A percentile compares a stretch with the other conserved stretches of the same genome.
Conservation (phyloP, 2,888 invertebrate genomes). For the Atrina japonica region DNA sequence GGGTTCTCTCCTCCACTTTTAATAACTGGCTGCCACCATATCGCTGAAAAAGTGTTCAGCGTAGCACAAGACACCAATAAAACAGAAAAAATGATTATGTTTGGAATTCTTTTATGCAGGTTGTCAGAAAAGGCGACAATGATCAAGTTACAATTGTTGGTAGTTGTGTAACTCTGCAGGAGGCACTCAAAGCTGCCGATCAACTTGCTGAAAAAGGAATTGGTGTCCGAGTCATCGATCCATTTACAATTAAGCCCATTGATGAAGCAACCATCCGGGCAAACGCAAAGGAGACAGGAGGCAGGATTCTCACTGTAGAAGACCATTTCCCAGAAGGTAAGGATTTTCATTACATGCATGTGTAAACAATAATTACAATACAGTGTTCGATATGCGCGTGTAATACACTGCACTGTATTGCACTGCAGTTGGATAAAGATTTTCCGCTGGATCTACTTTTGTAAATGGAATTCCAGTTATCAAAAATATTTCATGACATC, state of each 20-base stretch:
- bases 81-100: not conserved
- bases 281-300: conserved; percentile 90
- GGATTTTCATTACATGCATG: too few species aligned
- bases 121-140: conserved; percentile 87
- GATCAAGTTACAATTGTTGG: conserved; percentile 95
- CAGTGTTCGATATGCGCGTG: too few species aligned
- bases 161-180: conserved; percentile 95
- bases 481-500: too few species aligned
- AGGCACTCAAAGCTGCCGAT: conserved; percentile 92
- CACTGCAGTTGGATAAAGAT: too few species aligned
- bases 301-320: conserved; percentile 94
- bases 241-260: conserved; percentile 97
- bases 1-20: too few species aligned
- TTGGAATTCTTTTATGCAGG: conserved; percentile 78
- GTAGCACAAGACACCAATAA: too few species aligned
- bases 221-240: conserved; percentile 92
- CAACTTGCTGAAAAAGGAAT: conserved; percentile 86
- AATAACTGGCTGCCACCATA: too few species aligned
- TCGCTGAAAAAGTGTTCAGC: too few species aligned
- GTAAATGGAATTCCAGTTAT: too few species aligned
- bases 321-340: conserved; percentile 96
- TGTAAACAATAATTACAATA: too few species aligned
- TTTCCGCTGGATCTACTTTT: too few species aligned
- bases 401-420: too few species aligned
- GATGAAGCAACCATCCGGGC: conserved; percentile 89